Evolutionary conservation across 2,113 vertebrate species (phyloP).

Genomic region (Lipophrys pholis): DNA sequence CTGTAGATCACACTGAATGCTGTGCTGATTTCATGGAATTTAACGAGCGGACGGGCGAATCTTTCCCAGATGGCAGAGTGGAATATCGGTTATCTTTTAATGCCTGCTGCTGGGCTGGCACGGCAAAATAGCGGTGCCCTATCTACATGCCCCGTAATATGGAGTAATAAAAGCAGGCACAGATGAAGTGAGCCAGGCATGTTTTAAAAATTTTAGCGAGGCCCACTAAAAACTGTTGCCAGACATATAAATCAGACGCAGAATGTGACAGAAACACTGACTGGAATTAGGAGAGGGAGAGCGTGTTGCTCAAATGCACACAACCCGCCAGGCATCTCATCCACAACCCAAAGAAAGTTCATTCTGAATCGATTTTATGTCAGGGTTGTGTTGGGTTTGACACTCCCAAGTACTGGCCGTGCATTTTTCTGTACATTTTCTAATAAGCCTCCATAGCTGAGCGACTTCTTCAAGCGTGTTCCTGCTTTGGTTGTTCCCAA

Average conservation of each 20-base stretch:
- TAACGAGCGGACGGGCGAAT: constrained; percentile 33
- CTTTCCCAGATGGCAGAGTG: constrained; percentile 67
- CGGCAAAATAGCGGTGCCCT: constrained; percentile 18
- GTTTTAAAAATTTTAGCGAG: constrained; percentile 51
- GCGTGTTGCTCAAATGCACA: constrained; percentile 7
- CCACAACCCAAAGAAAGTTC: constrained; percentile 35
- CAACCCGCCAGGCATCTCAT: constrained; percentile 2
- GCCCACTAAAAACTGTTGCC: constrained; percentile 50
- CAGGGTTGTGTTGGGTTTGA: constrained; percentile 12
- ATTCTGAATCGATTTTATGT: constrained; percentile 24
- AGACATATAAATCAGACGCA: constrained; percentile 59
- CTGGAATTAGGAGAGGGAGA: constrained; percentile 29
- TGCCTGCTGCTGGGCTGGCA: constrained; percentile 54
- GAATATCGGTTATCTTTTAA: constrained; percentile 49
- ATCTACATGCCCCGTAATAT: constrained; percentile 44
- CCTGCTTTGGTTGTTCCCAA: constrained; percentile 32
- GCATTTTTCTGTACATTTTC: constrained; percentile 24
- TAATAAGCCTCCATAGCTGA: constrained; percentile 27
- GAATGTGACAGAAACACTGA: constrained; percentile 53
- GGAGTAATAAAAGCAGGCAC: constrained; percentile 62
- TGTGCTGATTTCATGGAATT: constrained; percentile 59
- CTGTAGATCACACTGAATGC: constrained; percentile 46
- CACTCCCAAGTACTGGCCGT: not conserved
- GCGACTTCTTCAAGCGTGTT: constrained; percentile 29
- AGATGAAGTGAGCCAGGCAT: constrained; percentile 53